Evolutionary conservation across 1,140 invertebrate species (phyloP), one percentile per base, ranked within the genome.

Genomic region (Cotesia vestalis): DNA sequence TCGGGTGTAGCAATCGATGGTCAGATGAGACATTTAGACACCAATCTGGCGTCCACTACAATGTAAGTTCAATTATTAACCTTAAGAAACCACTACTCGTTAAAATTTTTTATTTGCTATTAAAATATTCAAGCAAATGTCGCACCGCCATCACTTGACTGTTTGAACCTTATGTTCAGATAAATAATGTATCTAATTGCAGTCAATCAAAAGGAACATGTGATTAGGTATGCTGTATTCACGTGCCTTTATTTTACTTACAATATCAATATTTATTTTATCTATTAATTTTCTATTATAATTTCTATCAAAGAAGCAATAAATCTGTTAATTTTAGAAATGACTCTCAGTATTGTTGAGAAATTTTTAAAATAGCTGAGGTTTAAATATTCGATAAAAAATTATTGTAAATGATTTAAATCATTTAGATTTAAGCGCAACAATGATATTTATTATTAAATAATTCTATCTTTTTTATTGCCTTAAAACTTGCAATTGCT

Each of bases 11-110:
- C 98, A 70, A 90, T 99, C 69, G 98, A 99, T 85, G 98, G 98
- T 52, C 97, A 99, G 88, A 91, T 99, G 78, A 99, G 99, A 86
- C 97, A 99, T 87, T 98, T 99, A 89, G 98, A 99, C 89, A 99
- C 98, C 81, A 99, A 99, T 90, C 91, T 99, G 78, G 97, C 96
- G 73, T 96, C 95, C 72, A 96, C 94, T 78, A 97, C 96, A 80
- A 94, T 96, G 94, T 96, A 91, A 93, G 92, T 80, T 82, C 79
- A 72, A 59, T 66, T 63, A 34, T 74, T 66, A 64, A 27, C 2
- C 27, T 27, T 27, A 27, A 27, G 3, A 27, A 27, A 36, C 62
- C 70, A 66, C 59, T 72, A 66, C 66, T 72, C 62, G 62, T 57
- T 35, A 59, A 12, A 14, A 5, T 46, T 46, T 9, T 46, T 46